A percentile compares a stretch with the other conserved stretches of the same genome.
Conservation (phyloP, 2,797 vertebrate species). For the Rhinella marina region DNA sequence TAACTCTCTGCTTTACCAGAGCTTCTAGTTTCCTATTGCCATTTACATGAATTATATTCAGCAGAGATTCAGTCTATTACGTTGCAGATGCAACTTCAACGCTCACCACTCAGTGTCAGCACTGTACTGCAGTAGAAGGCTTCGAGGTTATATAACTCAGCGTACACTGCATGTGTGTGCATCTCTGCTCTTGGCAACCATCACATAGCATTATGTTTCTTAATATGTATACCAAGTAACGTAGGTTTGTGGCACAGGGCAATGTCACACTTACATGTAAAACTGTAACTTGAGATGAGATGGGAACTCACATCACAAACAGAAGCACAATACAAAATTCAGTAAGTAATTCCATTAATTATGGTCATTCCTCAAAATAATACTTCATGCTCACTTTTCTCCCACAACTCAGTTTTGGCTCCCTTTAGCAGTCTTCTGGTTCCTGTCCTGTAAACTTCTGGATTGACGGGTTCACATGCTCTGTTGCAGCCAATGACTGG, state of each 20-base stretch:
- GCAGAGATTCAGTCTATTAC: not conserved
- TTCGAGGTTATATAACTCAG: not conserved
- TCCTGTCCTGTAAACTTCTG: too few relatives aligned
- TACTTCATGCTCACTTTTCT: too few relatives aligned
- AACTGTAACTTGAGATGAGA: not conserved
- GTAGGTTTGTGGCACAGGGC: too few relatives aligned
- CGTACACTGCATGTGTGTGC: not conserved
- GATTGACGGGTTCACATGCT: too few relatives aligned
- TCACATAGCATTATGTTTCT: not conserved
- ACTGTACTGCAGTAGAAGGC: not conserved
- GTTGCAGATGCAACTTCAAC: not conserved
- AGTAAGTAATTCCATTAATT: not conserved
- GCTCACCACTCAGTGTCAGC: constrained; percentile 4
- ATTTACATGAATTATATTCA: constrained; percentile 31
- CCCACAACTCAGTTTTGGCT: too few relatives aligned
- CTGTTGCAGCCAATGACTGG: too few relatives aligned
- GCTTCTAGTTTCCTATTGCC: constrained; percentile 3
- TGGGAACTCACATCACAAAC: not conserved
- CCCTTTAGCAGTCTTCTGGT: too few relatives aligned
- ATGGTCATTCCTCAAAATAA: too few relatives aligned
- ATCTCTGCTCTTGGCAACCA: not conserved
- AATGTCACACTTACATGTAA: not conserved
- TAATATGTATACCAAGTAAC: not conserved
- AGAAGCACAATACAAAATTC: not conserved
- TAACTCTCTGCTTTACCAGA: constrained; percentile 6